A percentile compares a stretch with the other conserved stretches of the same genome.
phyloP scores from a whole-genome alignment of 2,888 invertebrate genomes.

The Lasioglossum leucozonium region DNA sequence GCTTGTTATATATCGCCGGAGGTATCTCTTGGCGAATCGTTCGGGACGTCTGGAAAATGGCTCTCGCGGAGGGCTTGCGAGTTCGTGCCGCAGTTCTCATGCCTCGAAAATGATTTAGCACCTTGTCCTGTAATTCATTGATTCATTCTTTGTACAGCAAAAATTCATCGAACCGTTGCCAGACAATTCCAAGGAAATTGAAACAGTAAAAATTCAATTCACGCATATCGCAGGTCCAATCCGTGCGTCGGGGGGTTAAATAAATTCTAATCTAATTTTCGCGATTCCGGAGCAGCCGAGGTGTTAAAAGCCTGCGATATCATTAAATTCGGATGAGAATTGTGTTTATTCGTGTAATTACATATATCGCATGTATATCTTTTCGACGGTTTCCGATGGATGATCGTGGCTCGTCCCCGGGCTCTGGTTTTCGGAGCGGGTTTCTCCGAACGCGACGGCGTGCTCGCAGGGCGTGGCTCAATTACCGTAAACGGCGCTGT shows the following conservation, averaged over 20 bases:
- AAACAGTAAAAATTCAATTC: not conserved
- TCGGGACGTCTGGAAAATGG: not conserved
- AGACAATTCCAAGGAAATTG: too few species aligned
- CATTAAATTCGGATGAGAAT: not conserved
- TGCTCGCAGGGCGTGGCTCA: conserved; percentile 39
- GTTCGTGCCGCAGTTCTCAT: too few species aligned
- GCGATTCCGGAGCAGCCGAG: too few species aligned
- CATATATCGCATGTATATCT: not conserved
- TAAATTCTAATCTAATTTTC: not conserved
- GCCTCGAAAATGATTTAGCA: not conserved
- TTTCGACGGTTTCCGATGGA: not conserved
- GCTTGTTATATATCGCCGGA: not conserved
- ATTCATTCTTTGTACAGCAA: not conserved
- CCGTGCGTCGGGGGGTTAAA: not conserved
- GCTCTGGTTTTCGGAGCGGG: not conserved
- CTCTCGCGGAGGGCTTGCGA: not conserved
- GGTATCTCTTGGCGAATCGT: not conserved
- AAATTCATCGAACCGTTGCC: not conserved
- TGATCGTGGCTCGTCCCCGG: not conserved
- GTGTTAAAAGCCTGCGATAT: too few species aligned
- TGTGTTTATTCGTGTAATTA: not conserved
- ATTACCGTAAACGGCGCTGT: conserved; percentile 37
- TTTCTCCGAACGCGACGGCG: conserved; percentile 4
- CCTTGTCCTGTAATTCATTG: too few species aligned
- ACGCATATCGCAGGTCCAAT: not conserved